Base-by-base conservation (phyloP, 2,888 invertebrate species). In the Lycia hirtaria region DNA sequence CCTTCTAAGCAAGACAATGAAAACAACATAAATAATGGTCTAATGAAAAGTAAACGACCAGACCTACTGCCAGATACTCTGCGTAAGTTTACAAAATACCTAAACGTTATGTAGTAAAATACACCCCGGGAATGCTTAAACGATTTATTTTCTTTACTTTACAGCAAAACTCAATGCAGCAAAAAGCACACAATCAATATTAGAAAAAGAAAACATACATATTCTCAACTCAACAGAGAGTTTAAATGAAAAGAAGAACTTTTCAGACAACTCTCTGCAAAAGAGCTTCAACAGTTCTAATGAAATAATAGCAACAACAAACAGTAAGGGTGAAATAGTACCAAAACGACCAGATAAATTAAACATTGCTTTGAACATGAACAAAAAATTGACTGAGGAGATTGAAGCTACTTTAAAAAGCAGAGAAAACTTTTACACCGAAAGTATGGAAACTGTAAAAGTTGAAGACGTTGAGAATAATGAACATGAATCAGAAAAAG, bases 31-130 rank as follows among this genome's bases (percentile, higher is more conserved):
- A 92, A 88, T 59, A 92, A 93, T 62, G 93, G 93, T 9, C 59
- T 90, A 6, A 88, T 92, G 87, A 93, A 93, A 64, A 91, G 91
- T 64, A 92, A 93, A 62, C 85, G 94, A 65, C 94, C 94, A 1
- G 94, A 94, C 80, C 81, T 94, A 49, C 80, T 94, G 32, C 94
- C 94, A 35, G 94, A 94, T 74, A 94, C 94, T 55, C 74, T 92
- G 62, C 92, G 92, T 92, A 79, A 89, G 92, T 45, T 20, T 22
- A 33, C 4, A 0, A 4, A 17, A 30, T 30, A 15, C 6, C 15
- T 35, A 35, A 15, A 9, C 3, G 3, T 7, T n/a, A n/a, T n/a
- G n/a, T n/a, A n/a, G n/a, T n/a, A n/a, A n/a, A n/a, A n/a, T n/a
- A n/a, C n/a, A n/a, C n/a, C n/a, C n/a, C n/a, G n/a, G n/a, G n/a